Percentiles rank a stretch among this genome's conserved stretches.
phyloP scores from a whole-genome alignment of 2,888 invertebrate species.

The Cryptophagus acutangulus region DNA sequence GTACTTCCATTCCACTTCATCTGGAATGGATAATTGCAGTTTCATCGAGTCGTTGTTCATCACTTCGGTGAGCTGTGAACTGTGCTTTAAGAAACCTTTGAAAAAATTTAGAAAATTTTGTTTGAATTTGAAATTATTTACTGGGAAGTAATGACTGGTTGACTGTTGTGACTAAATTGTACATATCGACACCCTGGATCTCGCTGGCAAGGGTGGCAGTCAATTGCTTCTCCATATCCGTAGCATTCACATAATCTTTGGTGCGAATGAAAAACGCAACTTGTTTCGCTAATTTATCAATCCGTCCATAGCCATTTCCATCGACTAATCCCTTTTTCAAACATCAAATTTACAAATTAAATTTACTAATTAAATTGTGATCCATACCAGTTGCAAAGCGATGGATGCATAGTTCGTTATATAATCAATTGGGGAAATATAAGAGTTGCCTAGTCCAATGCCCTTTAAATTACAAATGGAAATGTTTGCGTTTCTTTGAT shows the following conservation, averaged over 20 bases:
- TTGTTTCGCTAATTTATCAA: constrained; percentile 34
- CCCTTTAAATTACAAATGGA: constrained; percentile 70
- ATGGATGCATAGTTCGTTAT: constrained; percentile 78
- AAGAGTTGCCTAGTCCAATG: constrained; percentile 79
- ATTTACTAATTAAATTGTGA: neutral
- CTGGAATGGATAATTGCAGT: constrained; percentile 59
- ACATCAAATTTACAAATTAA: constrained; percentile 18
- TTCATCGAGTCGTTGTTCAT: constrained; percentile 72
- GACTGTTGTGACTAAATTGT: constrained; percentile 14
- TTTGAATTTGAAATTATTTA: too few relatives aligned
- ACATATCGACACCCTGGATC: constrained; percentile 16
- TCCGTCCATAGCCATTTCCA: constrained; percentile 33
- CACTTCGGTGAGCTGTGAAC: constrained; percentile 43
- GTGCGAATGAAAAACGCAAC: constrained; percentile 31
- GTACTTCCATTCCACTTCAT: constrained; percentile 65
- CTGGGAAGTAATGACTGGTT: too few relatives aligned
- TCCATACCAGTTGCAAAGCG: constrained; percentile 61
- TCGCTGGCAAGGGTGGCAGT: constrained; percentile 53
- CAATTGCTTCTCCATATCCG: constrained; percentile 56
- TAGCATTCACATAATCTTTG: constrained; percentile 58
- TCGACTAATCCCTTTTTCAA: constrained; percentile 34
- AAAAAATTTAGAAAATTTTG: constrained; percentile 14
- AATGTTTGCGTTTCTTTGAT: neutral
- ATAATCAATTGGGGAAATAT: constrained; percentile 82
- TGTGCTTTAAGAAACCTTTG: constrained; percentile 32